Conservation (phyloP, 2,113 vertebrate species). For the Condylura cristata region DNA sequence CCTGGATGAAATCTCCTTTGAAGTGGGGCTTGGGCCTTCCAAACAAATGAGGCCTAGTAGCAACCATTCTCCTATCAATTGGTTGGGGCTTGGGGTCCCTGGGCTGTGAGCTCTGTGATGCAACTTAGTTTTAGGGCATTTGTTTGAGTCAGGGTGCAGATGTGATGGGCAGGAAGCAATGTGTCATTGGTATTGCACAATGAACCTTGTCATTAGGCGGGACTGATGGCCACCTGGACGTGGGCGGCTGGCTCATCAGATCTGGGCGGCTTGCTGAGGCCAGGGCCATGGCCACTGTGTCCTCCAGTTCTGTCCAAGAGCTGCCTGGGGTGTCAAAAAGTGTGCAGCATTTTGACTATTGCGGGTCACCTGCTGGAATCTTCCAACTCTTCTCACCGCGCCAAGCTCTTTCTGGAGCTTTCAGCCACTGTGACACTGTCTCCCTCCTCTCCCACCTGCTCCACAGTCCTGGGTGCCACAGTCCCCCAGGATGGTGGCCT, state of each 20-base stretch:
- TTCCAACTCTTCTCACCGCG: background rate
- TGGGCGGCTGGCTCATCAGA: background rate
- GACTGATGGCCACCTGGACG: fast-evolving
- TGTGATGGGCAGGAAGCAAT: background rate
- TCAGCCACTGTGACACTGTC: background rate
- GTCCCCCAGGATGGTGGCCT: background rate
- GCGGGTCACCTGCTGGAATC: background rate
- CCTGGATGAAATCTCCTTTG: background rate
- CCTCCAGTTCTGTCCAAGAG: background rate
- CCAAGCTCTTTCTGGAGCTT: background rate
- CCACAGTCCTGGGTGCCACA: fast-evolving
- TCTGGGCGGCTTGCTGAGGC: background rate
- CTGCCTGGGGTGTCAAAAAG: background rate
- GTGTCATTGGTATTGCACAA: background rate
- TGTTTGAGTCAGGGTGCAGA: background rate
- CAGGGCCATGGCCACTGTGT: fast-evolving
- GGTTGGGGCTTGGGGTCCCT: background rate
- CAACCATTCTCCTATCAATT: background rate
- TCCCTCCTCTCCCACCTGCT: fast-evolving
- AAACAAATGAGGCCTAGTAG: background rate
- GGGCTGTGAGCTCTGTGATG: background rate
- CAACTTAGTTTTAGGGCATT: background rate
- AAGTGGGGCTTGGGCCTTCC: background rate
- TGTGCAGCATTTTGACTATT: fast-evolving
- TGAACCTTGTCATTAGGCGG: background rate